These are phyloP conservation scores for Montipora efflorescens DNA, from an alignment of 64 coral and sea anemone species.

Conservation along the genomic window DNA sequence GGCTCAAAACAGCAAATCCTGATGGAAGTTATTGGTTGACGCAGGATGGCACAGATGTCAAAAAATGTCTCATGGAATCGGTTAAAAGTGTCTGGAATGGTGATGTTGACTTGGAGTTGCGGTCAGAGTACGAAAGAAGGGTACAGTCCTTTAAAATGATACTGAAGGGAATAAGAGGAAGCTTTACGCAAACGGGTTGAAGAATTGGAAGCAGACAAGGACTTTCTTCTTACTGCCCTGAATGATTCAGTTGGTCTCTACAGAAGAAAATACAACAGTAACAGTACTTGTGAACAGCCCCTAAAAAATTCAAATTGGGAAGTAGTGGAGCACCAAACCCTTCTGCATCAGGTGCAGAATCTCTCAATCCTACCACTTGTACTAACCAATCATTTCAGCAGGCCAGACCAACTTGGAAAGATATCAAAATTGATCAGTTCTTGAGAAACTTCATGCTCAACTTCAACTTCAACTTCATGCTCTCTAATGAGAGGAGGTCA, in stretches of 20 bases:
- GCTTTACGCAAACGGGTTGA: background rate
- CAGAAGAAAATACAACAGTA: conserved; percentile 32
- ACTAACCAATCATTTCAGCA: conserved; percentile 2
- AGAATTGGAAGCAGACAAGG: background rate
- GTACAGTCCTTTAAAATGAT: background rate
- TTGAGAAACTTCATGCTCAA: no score
- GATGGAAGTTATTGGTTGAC: conserved; percentile 57
- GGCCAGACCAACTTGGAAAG: conserved; percentile 25
- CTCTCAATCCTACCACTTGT: conserved; percentile 25
- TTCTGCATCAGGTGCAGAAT: conserved; percentile 29
- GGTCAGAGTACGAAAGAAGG: conserved; percentile 32
- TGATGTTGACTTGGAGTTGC: conserved; percentile 48
- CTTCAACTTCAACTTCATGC: no score
- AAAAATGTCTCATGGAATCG: conserved; percentile 58
- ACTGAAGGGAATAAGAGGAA: background rate
- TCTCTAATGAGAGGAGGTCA: conserved; percentile 21
- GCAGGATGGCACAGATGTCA: conserved; percentile 67
- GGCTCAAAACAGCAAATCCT: conserved; percentile 32
- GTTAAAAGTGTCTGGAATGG: conserved; percentile 58
- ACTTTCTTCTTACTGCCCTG: conserved; percentile 29
- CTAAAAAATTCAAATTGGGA: conserved; percentile 74
- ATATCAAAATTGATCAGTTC: background rate
- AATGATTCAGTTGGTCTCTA: conserved; percentile 24
- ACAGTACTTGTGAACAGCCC: conserved; percentile 8
- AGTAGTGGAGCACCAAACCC: conserved; percentile 60